Evolutionary conservation across 2,113 vertebrate genomes (phyloP).

Genomic region (Pycnonotus jocosus): DNA sequence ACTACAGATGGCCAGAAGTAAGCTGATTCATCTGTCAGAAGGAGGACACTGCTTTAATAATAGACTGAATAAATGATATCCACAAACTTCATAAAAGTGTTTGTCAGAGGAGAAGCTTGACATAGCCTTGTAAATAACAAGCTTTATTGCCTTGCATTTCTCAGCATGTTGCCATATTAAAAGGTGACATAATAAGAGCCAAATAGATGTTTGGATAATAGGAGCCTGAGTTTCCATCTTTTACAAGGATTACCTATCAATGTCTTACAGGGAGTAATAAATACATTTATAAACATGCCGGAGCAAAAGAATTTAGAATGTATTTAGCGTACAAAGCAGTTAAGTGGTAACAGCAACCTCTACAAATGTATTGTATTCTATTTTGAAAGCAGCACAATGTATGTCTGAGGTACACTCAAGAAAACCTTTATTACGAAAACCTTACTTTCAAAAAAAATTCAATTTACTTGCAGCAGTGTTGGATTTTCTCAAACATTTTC

Average conservation of each 20-base stretch:
- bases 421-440: conserved; percentile 51
- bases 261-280: conserved; percentile 38
- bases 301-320: conserved; percentile 8
- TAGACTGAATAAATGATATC: not conserved
- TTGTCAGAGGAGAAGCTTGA: not conserved
- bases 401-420: not conserved
- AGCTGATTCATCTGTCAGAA: not conserved
- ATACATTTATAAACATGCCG: conserved; percentile 29
- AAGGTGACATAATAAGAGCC: not conserved
- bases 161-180: not conserved
- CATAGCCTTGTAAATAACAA: conserved; percentile 21
- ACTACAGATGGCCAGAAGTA: not conserved
- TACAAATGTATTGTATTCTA: not conserved
- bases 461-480: not conserved
- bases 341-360: not conserved
- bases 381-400: not conserved
- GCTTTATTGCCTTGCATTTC: conserved; percentile 15
- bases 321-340: not conserved
- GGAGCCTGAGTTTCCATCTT: too few species aligned
- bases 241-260: conserved; percentile 5
- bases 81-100: not conserved
- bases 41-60: not conserved
- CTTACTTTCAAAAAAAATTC: conserved; percentile 45
- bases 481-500: conserved; percentile 7
- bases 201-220: conserved; percentile 19